phyloP scores from a whole-genome alignment of 2,797 vertebrate genomes.

The Intellagama lesueurii region DNA sequence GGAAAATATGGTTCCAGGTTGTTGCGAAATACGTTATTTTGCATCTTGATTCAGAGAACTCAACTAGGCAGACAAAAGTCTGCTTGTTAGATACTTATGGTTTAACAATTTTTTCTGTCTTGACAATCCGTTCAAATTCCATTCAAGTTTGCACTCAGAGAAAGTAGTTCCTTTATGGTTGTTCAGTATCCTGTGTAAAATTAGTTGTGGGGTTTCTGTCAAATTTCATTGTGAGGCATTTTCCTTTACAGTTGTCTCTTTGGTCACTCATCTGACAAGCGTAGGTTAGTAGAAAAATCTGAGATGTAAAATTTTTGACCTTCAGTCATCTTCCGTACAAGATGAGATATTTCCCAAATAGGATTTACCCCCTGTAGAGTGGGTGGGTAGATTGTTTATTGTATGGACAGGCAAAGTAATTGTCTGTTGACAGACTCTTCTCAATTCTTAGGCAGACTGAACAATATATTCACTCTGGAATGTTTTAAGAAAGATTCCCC shows the following conservation, averaged over 20 bases:
- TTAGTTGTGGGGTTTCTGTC: conserved; percentile 27
- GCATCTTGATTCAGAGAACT: conserved; percentile 24
- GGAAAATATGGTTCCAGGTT: conserved; percentile 36
- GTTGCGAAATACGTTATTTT: conserved; percentile 36
- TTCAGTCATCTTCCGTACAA: conserved; percentile 42
- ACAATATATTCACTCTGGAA: conserved; percentile 21
- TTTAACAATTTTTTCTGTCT: conserved; percentile 29
- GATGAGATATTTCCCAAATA: conserved; percentile 1
- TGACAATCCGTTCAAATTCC: conserved; percentile 6
- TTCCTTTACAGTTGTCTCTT: conserved; percentile 11
- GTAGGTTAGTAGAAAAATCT: conserved; percentile 26
- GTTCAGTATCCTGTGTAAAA: neutral
- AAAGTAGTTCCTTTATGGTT: neutral
- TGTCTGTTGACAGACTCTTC: conserved; percentile 26
- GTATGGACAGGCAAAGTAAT: conserved; percentile 25
- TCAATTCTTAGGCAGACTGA: neutral
- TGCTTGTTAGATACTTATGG: neutral
- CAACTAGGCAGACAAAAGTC: conserved; percentile 32
- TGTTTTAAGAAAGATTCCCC: neutral
- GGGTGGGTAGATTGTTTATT: neutral
- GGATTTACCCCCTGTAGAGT: neutral
- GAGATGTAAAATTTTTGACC: conserved; percentile 19
- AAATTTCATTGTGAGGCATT: conserved; percentile 39
- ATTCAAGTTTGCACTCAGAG: conserved; percentile 20
- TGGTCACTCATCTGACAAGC: conserved; percentile 6